Conservation (phyloP, 2,113 vertebrate species). For the Tragelaphus buxtoni region DNA sequence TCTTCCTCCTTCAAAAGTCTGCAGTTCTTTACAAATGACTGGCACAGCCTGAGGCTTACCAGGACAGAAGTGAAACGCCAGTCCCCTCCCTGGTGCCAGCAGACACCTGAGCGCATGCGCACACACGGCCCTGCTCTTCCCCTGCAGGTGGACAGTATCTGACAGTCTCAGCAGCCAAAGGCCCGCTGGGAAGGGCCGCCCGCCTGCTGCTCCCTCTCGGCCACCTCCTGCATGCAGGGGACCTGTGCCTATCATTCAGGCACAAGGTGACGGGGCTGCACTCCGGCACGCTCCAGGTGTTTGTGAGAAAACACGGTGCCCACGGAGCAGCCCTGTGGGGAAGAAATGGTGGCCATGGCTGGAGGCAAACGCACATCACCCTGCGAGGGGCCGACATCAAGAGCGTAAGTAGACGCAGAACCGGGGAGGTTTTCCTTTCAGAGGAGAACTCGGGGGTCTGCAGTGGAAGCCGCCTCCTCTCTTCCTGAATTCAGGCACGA, state of each 20-base stretch:
- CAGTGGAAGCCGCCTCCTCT: neutral
- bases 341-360: slow-evolving; percentile 89
- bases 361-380: slow-evolving; percentile 92
- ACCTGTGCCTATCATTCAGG: slow-evolving; percentile 93
- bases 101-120: neutral
- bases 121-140: neutral
- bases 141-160: slow-evolving; percentile 90
- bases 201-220: slow-evolving; percentile 88
- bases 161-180: slow-evolving; percentile 85
- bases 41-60: neutral
- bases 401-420: slow-evolving; percentile 86
- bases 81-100: neutral
- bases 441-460: neutral
- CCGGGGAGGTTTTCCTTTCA: neutral
- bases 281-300: slow-evolving; percentile 92
- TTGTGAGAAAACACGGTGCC: slow-evolving; percentile 86
- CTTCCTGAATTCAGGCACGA: neutral
- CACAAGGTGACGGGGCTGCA: slow-evolving; percentile 90
- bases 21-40: neutral
- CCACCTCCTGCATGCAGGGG: slow-evolving; percentile 78
- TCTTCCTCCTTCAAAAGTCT: neutral
- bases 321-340: slow-evolving; percentile 92
- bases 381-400: slow-evolving; percentile 85
- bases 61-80: neutral
- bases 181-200: slow-evolving; percentile 84